Evolutionary conservation across 1,140 invertebrate genomes (phyloP), one percentile per base, ranked within the genome.

Genomic region (honey bee (Apis mellifera)): DNA sequence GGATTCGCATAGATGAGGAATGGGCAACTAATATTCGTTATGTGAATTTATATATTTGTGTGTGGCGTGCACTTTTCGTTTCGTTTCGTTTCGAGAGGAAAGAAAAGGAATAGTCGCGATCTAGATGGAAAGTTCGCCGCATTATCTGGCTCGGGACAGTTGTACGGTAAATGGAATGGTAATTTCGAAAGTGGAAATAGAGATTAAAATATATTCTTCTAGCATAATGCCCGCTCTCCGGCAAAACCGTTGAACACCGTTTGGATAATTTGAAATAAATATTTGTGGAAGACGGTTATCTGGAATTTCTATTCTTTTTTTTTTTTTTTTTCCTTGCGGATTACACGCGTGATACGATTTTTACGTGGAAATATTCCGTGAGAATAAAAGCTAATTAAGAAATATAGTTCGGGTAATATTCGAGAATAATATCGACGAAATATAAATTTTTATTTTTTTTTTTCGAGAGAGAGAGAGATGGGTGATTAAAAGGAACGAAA

Each of bases 91-190:
- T 26, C 26, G 54, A 4, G 55, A 55, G 23, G 21, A 23, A 21
- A 17, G 64, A 69, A 19, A 23, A 57, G 60, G 32, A 65, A 57
- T 50, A 60, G 42, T n/a, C 65, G 8, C 55, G 19, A 21, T 11
- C 26, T 32, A 13, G 57, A 57, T 71, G 48, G 68, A 72, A 32
- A 71, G 26, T 79, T 64, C 48, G 57, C 77, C 48, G 77, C 48
- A 71, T 79, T 70, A 52, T 71, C 68, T 66, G 59, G 52, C 70
- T 65, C 21, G 26, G 50, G 42, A 72, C 62, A 60, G 42, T 74
- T 81, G 70, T 81, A 81, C 55, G 60, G 71, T 26, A 81, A 74
- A 66, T 81, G 78, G 59, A 74, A 81, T 74, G 68, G 60, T 74
- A 81, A 75, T 81, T 73, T 54, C 71, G 71, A n/a, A 52, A 75